A percentile compares a stretch with the other conserved stretches of the same genome.
Conservation (phyloP, 2,113 vertebrate species). For the Alectura lathami region DNA sequence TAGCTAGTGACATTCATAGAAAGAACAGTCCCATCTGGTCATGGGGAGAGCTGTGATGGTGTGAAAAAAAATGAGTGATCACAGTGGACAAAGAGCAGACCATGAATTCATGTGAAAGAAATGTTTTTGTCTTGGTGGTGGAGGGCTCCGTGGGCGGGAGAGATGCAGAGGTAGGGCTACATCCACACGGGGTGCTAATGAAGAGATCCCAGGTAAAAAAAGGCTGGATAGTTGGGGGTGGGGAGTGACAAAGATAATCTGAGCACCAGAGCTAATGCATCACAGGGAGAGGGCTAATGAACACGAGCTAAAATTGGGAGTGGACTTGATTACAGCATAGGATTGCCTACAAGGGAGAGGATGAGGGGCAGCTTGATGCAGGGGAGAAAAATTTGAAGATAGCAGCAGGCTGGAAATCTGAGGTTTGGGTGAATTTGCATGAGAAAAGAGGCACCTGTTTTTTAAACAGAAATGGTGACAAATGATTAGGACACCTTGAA, state of each 20-base stretch:
- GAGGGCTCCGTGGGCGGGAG: neutral
- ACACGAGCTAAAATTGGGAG: neutral
- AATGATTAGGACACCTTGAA: neutral
- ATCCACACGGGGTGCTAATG: neutral
- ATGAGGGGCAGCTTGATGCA: neutral
- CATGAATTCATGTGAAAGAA: neutral
- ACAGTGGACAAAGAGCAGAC: neutral
- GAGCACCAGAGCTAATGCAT: neutral
- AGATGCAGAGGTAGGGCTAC: neutral
- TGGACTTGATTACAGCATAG: neutral
- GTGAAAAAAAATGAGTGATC: neutral
- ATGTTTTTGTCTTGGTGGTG: neutral
- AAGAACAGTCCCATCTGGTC: slow-evolving; percentile 13
- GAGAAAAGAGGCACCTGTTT: neutral
- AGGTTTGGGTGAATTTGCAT: neutral
- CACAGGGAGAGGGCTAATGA: neutral
- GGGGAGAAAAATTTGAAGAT: neutral
- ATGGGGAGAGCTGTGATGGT: neutral
- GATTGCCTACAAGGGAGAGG: neutral
- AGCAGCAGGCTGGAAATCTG: neutral
- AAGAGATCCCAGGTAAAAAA: neutral
- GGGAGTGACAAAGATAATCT: neutral
- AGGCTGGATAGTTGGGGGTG: neutral
- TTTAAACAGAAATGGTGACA: neutral
- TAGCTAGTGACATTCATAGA: neutral